A percentile compares a stretch with the other conserved stretches of the same genome.
Evolutionary conservation across 1,140 invertebrate genomes (phyloP).

Genomic region (Neotoxoptera formosana): DNA sequence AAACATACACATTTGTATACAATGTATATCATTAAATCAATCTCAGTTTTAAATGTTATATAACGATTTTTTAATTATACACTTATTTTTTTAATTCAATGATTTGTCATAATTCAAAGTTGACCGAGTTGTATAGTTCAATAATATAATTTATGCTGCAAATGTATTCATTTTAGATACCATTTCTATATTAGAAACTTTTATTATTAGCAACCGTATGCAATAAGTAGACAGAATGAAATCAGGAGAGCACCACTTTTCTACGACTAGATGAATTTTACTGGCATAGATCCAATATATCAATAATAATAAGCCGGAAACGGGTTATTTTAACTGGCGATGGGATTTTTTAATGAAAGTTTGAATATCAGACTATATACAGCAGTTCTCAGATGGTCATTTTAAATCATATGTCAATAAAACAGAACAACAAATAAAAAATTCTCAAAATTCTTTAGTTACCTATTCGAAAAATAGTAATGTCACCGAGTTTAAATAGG

Average conservation of each 20-base stretch:
- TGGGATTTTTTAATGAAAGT: background rate
- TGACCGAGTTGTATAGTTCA: background rate
- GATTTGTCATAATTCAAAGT: background rate
- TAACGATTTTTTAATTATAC: background rate
- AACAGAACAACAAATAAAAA: background rate
- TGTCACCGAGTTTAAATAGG: background rate
- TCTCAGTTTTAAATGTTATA: background rate
- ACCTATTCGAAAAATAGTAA: background rate
- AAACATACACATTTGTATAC: background rate
- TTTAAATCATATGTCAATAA: background rate
- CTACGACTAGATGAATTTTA: background rate
- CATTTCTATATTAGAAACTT: no score
- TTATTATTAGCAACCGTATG: no score
- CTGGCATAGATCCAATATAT: background rate
- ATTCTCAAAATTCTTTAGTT: background rate
- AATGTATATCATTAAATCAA: background rate
- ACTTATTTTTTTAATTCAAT: background rate
- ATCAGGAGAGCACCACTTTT: background rate
- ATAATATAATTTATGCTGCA: background rate
- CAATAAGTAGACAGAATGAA: background rate
- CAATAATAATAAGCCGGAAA: background rate
- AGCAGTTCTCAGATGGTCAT: background rate
- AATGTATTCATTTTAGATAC: no score
- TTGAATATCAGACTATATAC: background rate
- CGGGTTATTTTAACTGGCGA: background rate